Percentiles rank a stretch among this genome's conserved stretches.
Conservation (phyloP, 2,888 invertebrate species). For the Tetramorium bicarinatum region DNA sequence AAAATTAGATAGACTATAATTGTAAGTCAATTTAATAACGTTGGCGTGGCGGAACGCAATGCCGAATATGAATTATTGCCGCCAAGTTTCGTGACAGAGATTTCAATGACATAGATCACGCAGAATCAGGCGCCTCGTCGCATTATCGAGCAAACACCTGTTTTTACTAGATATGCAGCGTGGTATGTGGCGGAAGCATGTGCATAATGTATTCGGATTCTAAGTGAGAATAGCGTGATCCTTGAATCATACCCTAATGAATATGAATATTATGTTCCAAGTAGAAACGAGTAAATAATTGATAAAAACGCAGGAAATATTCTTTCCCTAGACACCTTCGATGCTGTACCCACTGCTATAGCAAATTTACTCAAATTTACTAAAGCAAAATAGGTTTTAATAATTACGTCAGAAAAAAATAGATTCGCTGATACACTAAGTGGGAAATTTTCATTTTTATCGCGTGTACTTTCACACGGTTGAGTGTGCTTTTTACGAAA, state of each 20-base stretch:
- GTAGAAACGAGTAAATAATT: background rate
- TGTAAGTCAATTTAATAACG: background rate
- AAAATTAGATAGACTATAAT: background rate
- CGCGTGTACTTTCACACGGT: background rate
- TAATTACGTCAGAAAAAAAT: background rate
- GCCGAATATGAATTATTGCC: conserved; percentile 15
- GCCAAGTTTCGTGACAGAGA: conserved; percentile 31
- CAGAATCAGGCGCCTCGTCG: conserved; percentile 59
- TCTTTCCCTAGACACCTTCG: background rate
- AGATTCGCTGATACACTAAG: conserved; percentile 15
- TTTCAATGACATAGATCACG: conserved; percentile 39
- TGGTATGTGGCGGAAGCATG: conserved; percentile 5
- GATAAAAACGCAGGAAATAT: background rate
- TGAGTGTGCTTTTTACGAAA: conserved; percentile 12
- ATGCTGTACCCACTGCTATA: background rate
- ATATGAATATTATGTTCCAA: background rate
- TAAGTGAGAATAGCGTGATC: background rate
- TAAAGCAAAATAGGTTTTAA: background rate
- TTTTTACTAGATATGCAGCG: conserved; percentile 64
- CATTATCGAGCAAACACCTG: conserved; percentile 74
- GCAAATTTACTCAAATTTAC: no score
- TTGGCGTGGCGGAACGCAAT: background rate
- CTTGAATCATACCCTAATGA: background rate
- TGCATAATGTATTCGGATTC: conserved; percentile 38
- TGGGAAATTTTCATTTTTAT: conserved; percentile 17